Base-by-base conservation (phyloP, 2,113 vertebrate species). In the Poecilia latipinna region DNA sequence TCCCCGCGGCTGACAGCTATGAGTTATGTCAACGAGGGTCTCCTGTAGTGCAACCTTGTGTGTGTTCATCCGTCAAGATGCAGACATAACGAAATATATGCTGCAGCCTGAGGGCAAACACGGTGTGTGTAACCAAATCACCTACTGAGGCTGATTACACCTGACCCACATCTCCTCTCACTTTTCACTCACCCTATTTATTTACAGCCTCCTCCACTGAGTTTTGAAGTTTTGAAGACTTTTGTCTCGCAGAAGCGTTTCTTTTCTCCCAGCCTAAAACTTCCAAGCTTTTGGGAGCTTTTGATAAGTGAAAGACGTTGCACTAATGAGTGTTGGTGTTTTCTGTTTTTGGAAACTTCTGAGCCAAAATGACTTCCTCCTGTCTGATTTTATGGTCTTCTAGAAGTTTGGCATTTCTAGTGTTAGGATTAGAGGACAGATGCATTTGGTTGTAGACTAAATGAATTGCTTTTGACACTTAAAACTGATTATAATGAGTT, bases 21-120 rank as follows among this genome's bases (percentile, higher is more conserved):
- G 5, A 33, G 70, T 80, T 72, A 68, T 70, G 68, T 70, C 74
- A 77, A 33, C 29, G 24, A 68, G 4, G 32, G 60, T 71, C 70
- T 73, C 31, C 1, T 72, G 51, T n/a, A 65, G 64, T 61, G 7
- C 44, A 57, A 64, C 39, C 22, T 11, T 66, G 39, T 80, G 35
- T 72, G 54, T 48, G 33, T 63, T 51, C 61, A 33, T 51, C 70
- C 77, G 44, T 44, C 11, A 15, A 75, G 80, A 75, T 71, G 61
- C 73, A 28, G 74, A 85, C 63, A 64, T 70, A 51, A 72, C 71
- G 72, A 80, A 89, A 83, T 88, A 68, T 85, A 85, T 83, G 42
- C 64, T 57, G 74, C 75, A 68, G 75, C 83, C 76, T 19, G 70
- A 82, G 77, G 81, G 74, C 60, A 78, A 60, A 83, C 68, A 69